These are phyloP conservation scores for Blastomussa wellsi DNA, from an alignment of 92 coral and sea anemone genomes.

Conservation along the genomic window DNA sequence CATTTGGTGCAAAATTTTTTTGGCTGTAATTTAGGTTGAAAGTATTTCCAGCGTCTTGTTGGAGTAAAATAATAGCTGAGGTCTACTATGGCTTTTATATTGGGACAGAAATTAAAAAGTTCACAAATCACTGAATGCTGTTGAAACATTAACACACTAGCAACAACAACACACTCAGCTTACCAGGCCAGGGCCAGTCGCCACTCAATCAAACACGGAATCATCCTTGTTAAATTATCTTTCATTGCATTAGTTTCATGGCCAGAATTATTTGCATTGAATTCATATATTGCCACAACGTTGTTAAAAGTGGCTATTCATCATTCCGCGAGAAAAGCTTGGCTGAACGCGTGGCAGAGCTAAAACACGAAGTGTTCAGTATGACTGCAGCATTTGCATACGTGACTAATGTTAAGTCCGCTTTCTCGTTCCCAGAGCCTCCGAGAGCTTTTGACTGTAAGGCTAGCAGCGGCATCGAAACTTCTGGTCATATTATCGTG, in stretches of 20 bases:
- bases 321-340: no score
- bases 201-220: no score
- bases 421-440: no score
- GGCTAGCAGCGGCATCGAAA: background rate
- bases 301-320: background rate
- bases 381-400: no score
- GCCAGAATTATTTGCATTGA: background rate
- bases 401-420: background rate
- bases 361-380: no score
- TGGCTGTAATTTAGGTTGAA: slow-evolving; percentile 20
- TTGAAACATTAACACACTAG: no score
- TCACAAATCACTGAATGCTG: background rate
- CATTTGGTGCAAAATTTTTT: background rate
- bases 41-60: background rate
- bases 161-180: no score
- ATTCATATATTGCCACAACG: background rate
- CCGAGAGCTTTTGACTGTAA: no score
- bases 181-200: no score
- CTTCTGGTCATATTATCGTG: background rate
- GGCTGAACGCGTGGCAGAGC: no score
- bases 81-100: background rate
- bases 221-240: background rate
- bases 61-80: background rate
- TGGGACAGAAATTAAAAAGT: background rate
- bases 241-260: background rate